Evolutionary conservation across 2,113 vertebrate genomes (phyloP).

Genomic region (Cyprinodon brontotheroides): DNA sequence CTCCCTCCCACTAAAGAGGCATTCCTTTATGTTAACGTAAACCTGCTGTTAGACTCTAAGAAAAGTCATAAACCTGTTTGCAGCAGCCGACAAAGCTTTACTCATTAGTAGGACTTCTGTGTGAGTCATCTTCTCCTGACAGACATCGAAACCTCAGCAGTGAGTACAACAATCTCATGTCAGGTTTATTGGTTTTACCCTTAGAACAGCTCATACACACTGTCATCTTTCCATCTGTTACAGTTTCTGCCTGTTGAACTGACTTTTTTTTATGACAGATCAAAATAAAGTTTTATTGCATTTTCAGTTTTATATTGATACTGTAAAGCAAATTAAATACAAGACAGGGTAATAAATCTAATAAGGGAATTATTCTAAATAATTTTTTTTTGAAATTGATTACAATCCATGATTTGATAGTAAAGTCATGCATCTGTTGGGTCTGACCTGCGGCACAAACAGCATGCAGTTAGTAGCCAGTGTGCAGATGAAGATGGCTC

Average conservation of each 20-base stretch:
- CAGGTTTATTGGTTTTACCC: conserved; percentile 17
- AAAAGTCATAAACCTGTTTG: conserved; percentile 64
- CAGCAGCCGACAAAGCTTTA: conserved; percentile 50
- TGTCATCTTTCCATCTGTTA: conserved; percentile 8
- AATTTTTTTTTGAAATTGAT: background rate
- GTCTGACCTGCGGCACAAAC: conserved; percentile 92
- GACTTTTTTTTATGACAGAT: conserved; percentile 4
- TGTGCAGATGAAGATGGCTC: conserved; percentile 92
- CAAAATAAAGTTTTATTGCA: background rate
- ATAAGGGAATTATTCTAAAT: no score
- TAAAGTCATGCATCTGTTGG: background rate
- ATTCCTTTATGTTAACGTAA: conserved; percentile 57
- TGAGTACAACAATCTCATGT: background rate
- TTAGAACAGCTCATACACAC: conserved; percentile 8
- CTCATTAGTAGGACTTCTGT: conserved; percentile 55
- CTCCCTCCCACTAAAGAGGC: conserved; percentile 32
- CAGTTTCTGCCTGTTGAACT: conserved; percentile 18
- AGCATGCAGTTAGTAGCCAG: conserved; percentile 91
- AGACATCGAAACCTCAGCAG: conserved; percentile 37
- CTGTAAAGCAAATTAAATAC: no score
- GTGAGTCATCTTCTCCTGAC: conserved; percentile 65
- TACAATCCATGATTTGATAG: background rate
- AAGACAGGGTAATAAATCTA: no score
- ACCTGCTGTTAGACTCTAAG: conserved; percentile 39
- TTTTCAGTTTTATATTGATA: background rate